phyloP scores from a whole-genome alignment of 2,797 vertebrate genomes.

The Typhlichthys subterraneus region DNA sequence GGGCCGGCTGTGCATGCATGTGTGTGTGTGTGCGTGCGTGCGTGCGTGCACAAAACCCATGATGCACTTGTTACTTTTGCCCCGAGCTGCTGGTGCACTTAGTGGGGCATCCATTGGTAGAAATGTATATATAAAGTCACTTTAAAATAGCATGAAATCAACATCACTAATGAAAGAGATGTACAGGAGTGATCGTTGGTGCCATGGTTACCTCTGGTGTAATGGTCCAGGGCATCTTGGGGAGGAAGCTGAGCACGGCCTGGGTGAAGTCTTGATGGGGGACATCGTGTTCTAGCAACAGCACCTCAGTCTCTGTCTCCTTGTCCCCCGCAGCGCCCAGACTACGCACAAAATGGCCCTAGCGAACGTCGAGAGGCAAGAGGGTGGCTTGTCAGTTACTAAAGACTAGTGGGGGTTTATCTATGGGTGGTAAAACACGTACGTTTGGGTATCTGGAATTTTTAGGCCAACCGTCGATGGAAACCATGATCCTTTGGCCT shows the following conservation, averaged over 20 bases:
- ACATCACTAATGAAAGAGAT: background rate
- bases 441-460: slow-evolving; percentile 96
- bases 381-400: background rate
- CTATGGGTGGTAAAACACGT: background rate
- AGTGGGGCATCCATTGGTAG: no score
- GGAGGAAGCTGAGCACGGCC: slow-evolving; percentile 91
- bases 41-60: no score
- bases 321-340: slow-evolving; percentile 91
- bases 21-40: background rate
- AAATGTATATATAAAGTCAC: no score
- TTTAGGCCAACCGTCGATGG: slow-evolving; percentile 95
- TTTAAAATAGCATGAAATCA: background rate
- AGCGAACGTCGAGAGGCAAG: background rate
- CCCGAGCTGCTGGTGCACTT: no score
- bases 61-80: no score
- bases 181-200: background rate
- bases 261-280: slow-evolving; percentile 96
- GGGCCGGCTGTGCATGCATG: no score
- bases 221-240: slow-evolving; percentile 93
- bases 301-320: slow-evolving; percentile 92
- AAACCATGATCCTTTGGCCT: slow-evolving; percentile 94
- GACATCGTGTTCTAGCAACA: slow-evolving; percentile 95
- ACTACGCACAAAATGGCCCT: slow-evolving; percentile 97
- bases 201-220: slow-evolving; percentile 80
- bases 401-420: background rate